Evolutionary conservation across 1,140 invertebrate genomes (phyloP), one percentile per base, ranked within the genome.

Genomic region (Meteorus sp.): DNA sequence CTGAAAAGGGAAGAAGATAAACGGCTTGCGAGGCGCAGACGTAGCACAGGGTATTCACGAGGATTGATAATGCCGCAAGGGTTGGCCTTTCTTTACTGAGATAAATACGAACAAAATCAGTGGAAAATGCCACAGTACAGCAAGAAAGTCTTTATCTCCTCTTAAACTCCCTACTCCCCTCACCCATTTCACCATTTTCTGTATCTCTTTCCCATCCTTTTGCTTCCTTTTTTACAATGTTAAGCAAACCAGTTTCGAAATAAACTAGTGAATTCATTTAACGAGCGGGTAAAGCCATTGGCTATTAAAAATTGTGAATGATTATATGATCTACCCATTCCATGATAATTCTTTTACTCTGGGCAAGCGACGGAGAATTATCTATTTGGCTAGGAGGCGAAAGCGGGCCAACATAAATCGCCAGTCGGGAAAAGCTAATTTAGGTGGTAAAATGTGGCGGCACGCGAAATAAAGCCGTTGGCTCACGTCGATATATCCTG

Each of bases 381-480:
- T 66, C 60, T 67, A 64, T 67, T 64, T 66, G 56, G 51, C 37
- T 51, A 60, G 55, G 44, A 54, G 62, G 44, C 50, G 44, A 50
- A 68, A 73, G 53, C 64, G 59, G 45, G 62, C 43, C 39, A 59
- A 60, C 68, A 73, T 74, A 75, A 76, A 76, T 77, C 63, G 60
- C 59, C 47, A 47, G 47, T 47, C 54, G 25, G 63, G 63, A 45
- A 64, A 60, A 66, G 67, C 66, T 74, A 74, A 75, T 75, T 74
- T 67, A 71, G 59, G 54, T 59, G 44, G 55, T 69, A 69, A 73
- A 77, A 74, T 67, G 66, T 66, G 47, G 61, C 60, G 56, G 57
- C 45, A 68, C 64, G 66, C 63, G 65, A 71, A 74, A 74, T 72
- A 75, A 76, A 74, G 68, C 70, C 64, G 64, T 66, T 60, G 64